phyloP scores from a whole-genome alignment of 2,797 vertebrate species.

The Orestias chungarensis region DNA sequence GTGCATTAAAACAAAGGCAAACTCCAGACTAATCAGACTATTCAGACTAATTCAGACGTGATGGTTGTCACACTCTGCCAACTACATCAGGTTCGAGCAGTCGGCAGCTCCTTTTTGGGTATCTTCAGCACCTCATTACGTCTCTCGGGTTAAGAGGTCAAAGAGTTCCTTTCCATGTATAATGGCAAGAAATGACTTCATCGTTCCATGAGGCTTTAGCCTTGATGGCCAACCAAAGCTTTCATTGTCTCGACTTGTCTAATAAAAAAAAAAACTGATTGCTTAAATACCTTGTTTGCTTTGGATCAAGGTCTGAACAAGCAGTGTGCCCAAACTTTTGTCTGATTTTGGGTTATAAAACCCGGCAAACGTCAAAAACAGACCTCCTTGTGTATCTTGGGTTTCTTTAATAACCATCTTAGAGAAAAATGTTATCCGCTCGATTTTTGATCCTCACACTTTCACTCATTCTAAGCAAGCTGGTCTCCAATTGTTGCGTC shows the following conservation, averaged over 20 bases:
- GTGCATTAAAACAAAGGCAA: not conserved
- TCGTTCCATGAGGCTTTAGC: not conserved
- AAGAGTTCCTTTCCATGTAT: not conserved
- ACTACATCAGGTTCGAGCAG: not conserved
- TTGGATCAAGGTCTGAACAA: not conserved
- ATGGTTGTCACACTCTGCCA: not conserved
- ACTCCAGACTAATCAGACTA: too few relatives aligned
- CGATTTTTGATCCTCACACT: not conserved
- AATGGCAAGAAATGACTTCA: not conserved
- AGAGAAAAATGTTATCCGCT: not conserved
- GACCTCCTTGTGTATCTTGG: not conserved
- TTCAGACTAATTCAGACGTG: not conserved
- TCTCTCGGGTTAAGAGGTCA: not conserved
- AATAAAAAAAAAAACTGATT: not conserved
- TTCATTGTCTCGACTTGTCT: not conserved
- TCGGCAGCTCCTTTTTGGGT: not conserved
- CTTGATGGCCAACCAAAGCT: not conserved
- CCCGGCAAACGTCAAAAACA: not conserved
- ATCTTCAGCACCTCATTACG: not conserved
- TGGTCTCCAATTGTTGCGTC: not conserved
- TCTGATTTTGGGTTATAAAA: not conserved
- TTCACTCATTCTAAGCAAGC: not conserved
- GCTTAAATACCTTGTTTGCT: not conserved
- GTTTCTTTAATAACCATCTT: not conserved
- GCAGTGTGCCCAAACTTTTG: not conserved